A percentile compares a stretch with the other conserved stretches of the same genome.
phyloP scores from a whole-genome alignment of 2,888 invertebrate genomes.

The Drosophila austrosaltans region DNA sequence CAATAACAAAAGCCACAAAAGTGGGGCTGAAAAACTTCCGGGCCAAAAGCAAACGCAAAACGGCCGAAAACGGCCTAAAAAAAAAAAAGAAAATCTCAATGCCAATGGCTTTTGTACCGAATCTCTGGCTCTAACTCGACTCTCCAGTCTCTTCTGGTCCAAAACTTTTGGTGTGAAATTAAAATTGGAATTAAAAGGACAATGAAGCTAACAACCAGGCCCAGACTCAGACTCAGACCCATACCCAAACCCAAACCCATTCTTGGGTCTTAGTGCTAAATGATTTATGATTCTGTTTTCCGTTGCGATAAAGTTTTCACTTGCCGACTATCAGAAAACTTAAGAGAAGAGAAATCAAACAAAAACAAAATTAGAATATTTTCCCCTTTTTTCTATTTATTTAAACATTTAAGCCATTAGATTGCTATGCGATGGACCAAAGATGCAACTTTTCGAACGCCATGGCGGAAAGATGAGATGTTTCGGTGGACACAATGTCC shows the following conservation, averaged over 20 bases:
- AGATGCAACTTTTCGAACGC: background rate
- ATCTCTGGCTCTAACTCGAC: constrained; percentile 11
- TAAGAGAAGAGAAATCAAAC: background rate
- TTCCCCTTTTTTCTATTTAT: background rate
- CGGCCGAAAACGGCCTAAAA: background rate
- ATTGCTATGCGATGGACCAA: background rate
- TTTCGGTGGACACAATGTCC: background rate
- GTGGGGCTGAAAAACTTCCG: constrained; percentile 37
- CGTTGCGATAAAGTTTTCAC: constrained; percentile 39
- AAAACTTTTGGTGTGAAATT: constrained; percentile 70
- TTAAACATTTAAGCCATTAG: background rate
- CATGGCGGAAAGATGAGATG: constrained; percentile 6
- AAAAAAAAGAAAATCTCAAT: background rate
- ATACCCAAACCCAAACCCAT: background rate
- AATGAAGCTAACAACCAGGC: constrained; percentile 31
- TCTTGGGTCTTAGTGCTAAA: constrained; percentile 41
- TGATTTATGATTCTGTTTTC: constrained; percentile 42
- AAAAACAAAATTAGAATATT: too few relatives aligned
- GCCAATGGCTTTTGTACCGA: background rate
- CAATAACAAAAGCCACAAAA: background rate
- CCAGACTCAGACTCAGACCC: background rate
- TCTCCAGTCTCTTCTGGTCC: constrained; percentile 20
- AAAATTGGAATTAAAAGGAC: constrained; percentile 68
- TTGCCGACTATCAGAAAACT: constrained; percentile 5
- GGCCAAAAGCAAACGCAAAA: constrained; percentile 21